Evolutionary conservation across 2,888 invertebrate species (phyloP), one percentile per base, ranked within the genome.

Genomic region (Synanthedon vespiformis): DNA sequence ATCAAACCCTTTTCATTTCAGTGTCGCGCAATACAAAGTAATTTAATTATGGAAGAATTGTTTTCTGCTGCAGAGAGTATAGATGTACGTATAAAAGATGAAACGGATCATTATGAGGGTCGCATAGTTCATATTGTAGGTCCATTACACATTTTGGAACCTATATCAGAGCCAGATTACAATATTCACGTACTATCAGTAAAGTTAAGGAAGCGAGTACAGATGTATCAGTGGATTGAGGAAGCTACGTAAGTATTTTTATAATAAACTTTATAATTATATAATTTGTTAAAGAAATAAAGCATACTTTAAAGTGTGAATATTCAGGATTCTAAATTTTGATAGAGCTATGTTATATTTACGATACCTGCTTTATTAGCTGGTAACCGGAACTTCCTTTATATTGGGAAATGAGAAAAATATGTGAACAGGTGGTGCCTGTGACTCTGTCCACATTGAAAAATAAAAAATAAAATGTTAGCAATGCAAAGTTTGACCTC

Each of bases 141-240:
- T 0, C 89, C 91, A 0, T 77, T 97, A 14, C 79, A 89, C 11
- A 89, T 95, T 50, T 89, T 92, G 10, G 95, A 96, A 70, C 95
- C 96, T 5, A 88, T 96, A 54, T 93, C 94, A 0, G 96, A 96
- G 70, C 92, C 93, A 0, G 94, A 94, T 56, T 97, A 96, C 74
- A 94, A 94, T 54, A 92, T 97, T 50, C 92, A 94, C 56, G 91
- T 97, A 1, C 90, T 92, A 63, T 93, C 96, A 2, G 94, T 96
- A 0, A 95, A 95, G 72, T 77, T 97, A 27, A 93, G 92, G 67
- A 90, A 95, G 55, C 86, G 94, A 53, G 96, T 96, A 0, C 96
- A 97, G 77, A 96, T 97, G 95, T 97, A 93, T 74, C 97, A 97
- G 69, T 97, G 97, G 97, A 90, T 95, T 54, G 96, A 97, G 66